Evolutionary conservation across 2,888 invertebrate genomes (phyloP), one percentile per base, ranked within the genome.

Genomic region (Panopea generosa): DNA sequence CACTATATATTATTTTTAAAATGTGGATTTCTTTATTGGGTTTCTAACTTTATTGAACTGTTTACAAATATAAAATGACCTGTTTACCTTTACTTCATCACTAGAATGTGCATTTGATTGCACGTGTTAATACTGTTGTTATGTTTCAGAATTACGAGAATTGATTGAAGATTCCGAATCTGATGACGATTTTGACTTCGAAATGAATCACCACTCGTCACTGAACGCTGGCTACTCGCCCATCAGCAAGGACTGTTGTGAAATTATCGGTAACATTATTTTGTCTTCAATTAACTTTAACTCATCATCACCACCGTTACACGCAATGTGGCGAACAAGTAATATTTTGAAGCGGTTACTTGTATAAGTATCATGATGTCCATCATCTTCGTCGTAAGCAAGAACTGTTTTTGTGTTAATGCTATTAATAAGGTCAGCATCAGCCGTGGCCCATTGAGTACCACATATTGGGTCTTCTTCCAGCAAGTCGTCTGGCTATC

Each of bases 171-270:
- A 77, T 26, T 70, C 73, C 9, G 66, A 72, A 18, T 33, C 33
- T 68, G 72, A 77, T 24, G 61, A 77, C 18, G 75, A 73, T 9
- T 73, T 69, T 14, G 71, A 72, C 20, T 66, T 65, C 50, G 70
- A 70, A 29, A 77, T 77, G 77, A 27, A 53, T 16, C 73, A 69
- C 20, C 70, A 71, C 22, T 53, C 74, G 9, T 71, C 73, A 11
- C 56, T 59, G 63, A 60, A 60, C 24, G 43, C 77, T 45, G 49
- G 73, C 45, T 27, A 74, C 49, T 56, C 80, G 1, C 55, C 59
- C 3, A 66, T 76, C 14, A 45, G 77, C 45, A 57, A 33, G 40
- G 77, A 77, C 50, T 82, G 82, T 61, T 85, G 85, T 59, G 85
- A 85, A 65, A 82, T 85, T 22, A 83, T 85, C 29, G 81, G 81